These are phyloP conservation scores for Xerus inauris DNA, from an alignment of 2,113 vertebrate species.

Conservation along the genomic window DNA sequence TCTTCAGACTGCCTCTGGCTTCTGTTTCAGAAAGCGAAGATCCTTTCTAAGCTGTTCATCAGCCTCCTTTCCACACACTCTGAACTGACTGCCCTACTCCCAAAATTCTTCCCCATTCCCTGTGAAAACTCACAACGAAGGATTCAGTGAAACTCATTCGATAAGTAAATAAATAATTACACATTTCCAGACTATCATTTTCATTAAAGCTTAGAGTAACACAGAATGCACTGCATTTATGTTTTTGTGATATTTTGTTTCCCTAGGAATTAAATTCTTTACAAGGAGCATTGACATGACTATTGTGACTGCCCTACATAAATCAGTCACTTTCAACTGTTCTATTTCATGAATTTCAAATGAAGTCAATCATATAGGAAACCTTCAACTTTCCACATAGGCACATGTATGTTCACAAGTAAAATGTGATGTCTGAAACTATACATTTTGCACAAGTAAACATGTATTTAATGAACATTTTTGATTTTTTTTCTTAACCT, in stretches of 20 bases:
- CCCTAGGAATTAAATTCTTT: constrained; percentile 63
- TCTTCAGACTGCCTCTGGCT: constrained; percentile 72
- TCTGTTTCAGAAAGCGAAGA: constrained; percentile 67
- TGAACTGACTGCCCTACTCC: constrained; percentile 68
- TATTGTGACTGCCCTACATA: background rate
- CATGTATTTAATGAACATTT: background rate
- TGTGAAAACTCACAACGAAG: constrained; percentile 71
- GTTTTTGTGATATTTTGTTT: constrained; percentile 60
- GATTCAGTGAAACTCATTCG: constrained; percentile 51
- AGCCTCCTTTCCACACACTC: constrained; percentile 39
- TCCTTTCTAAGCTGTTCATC: constrained; percentile 37
- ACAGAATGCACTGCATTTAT: constrained; percentile 48
- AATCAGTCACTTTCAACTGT: background rate
- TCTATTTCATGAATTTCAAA: constrained; percentile 18
- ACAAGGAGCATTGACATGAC: background rate
- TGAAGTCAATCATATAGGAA: background rate
- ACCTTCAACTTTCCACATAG: background rate
- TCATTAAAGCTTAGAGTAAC: constrained; percentile 36
- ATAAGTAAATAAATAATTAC: constrained; percentile 68
- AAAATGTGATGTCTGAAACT: background rate
- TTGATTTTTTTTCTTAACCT: background rate
- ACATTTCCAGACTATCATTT: constrained; percentile 36
- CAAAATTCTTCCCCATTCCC: constrained; percentile 54
- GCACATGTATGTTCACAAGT: background rate
- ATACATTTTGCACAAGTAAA: constrained; percentile 16